Evolutionary conservation across 92 coral and sea anemone species (phyloP).

Genomic region (Paramuricea clavata): DNA sequence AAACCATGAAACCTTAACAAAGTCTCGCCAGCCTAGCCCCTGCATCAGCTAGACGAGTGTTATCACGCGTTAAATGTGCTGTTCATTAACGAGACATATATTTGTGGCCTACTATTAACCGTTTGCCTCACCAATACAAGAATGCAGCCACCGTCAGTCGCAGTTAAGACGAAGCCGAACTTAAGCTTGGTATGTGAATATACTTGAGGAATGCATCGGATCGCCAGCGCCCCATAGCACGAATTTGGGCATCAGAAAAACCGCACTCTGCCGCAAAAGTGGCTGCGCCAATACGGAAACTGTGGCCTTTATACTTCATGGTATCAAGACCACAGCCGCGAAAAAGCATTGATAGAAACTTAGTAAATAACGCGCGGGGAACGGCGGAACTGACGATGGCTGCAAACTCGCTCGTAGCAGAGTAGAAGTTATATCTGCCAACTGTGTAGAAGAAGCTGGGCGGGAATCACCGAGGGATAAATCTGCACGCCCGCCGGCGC

Average conservation of each 20-base stretch:
- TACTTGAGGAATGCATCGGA: not conserved
- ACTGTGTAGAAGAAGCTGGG: not conserved
- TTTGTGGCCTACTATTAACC: too few species aligned
- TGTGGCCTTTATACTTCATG: constrained; percentile 60
- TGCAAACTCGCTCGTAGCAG: not conserved
- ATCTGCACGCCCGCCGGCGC: not conserved
- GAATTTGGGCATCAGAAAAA: constrained; percentile 24
- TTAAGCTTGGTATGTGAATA: not conserved
- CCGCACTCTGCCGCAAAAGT: constrained; percentile 26
- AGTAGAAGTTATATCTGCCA: not conserved
- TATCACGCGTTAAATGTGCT: too few species aligned
- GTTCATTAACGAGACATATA: too few species aligned
- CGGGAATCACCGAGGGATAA: not conserved
- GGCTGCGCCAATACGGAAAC: constrained; percentile 52
- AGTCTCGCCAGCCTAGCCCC: too few species aligned
- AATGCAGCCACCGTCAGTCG: not conserved
- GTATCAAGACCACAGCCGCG: constrained; percentile 53
- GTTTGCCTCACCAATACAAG: too few species aligned
- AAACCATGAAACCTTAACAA: too few species aligned
- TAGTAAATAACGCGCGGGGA: not conserved
- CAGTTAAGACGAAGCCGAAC: too few species aligned
- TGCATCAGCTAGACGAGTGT: too few species aligned
- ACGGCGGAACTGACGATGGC: constrained; percentile 24
- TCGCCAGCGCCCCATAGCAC: constrained; percentile 15
- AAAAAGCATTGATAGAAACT: not conserved